These are phyloP conservation scores for Gambelia wislizenii DNA, from an alignment of 2,797 vertebrate genomes.

Conservation along the genomic window DNA sequence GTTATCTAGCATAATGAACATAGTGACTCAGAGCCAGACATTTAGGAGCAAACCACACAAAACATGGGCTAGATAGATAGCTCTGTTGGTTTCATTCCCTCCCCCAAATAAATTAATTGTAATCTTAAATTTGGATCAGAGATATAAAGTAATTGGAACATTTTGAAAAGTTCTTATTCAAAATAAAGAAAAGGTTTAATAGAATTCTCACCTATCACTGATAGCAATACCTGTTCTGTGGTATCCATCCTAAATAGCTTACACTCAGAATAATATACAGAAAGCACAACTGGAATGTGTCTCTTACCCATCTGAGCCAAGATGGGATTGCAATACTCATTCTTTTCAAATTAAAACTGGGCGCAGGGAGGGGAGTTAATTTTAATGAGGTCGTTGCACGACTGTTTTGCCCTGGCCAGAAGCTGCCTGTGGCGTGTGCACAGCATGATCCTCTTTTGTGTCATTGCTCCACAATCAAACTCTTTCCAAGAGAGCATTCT, in stretches of 20 bases:
- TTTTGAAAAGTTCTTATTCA: too few species aligned
- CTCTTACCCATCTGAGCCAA: conserved; percentile 62
- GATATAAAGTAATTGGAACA: too few species aligned
- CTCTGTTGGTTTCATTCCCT: too few species aligned
- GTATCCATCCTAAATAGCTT: background rate
- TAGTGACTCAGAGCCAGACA: too few species aligned
- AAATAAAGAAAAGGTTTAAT: background rate
- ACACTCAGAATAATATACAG: background rate
- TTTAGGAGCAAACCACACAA: too few species aligned
- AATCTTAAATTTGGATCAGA: too few species aligned
- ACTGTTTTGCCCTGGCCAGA: conserved; percentile 61
- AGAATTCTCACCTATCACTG: background rate
- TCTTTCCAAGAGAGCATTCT: conserved; percentile 65
- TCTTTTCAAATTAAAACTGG: conserved; percentile 73
- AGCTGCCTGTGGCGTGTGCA: conserved; percentile 50
- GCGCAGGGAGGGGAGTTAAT: conserved; percentile 73
- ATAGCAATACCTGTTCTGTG: background rate
- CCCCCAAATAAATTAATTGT: too few species aligned
- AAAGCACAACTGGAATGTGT: background rate
- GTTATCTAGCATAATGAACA: too few species aligned
- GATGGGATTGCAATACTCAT: conserved; percentile 68
- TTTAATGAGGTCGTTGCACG: conserved; percentile 75
- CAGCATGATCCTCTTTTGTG: conserved; percentile 71
- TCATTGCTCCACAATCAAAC: conserved; percentile 66
- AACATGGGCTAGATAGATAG: too few species aligned